Base-by-base conservation (phyloP, 1,140 invertebrate species). In the Ostrea denselamellosa region DNA sequence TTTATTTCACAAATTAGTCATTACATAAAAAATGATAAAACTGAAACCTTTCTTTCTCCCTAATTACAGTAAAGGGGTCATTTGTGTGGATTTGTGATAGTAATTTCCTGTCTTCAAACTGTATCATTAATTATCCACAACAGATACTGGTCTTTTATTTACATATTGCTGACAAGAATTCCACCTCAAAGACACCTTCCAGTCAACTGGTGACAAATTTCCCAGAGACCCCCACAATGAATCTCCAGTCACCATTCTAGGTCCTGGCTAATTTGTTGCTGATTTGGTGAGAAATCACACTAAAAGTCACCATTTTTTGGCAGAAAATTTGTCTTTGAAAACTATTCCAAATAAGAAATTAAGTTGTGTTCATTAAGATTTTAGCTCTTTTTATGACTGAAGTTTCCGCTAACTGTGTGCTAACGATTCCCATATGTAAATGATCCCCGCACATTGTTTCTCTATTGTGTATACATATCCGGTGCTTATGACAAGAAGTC, bases 31-130 rank as follows among this genome's bases (percentile, higher is more conserved):
- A 77, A 77, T 28, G 25, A 10, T 28, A 10, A 77, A 62, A 14
- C 9, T 62, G 58, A 62, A 62, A 62, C 58, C 5, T 62, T 62
- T 77, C 14, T 28, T 25, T 25, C n/a, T n/a, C 56, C 68, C 25
- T 28, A 77, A 77, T 77, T 77, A 77, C 68, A 14, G 22, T 34
- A 77, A 77, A 14, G 9, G 28, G 68, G 28, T 25, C 68, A 25
- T 25, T 77, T 77, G 68, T 77, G 68, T 77, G 68, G 25, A 77
- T 34, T 77, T 34, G 22, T 77, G 25, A 77, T 12, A 14, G 68
- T 77, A 77, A 77, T 77, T 77, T 77, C 68, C 68, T 77, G 68
- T 9, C 68, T 77, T 77, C 68, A 77, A 77, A 77, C 68, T 77
- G 28, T 14, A 25, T 77, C 68, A 77, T 77, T 77, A 77, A 77